These are phyloP conservation scores for Cyprinodon tularosa DNA, from an alignment of 2,113 vertebrate genomes.

Conservation along the genomic window DNA sequence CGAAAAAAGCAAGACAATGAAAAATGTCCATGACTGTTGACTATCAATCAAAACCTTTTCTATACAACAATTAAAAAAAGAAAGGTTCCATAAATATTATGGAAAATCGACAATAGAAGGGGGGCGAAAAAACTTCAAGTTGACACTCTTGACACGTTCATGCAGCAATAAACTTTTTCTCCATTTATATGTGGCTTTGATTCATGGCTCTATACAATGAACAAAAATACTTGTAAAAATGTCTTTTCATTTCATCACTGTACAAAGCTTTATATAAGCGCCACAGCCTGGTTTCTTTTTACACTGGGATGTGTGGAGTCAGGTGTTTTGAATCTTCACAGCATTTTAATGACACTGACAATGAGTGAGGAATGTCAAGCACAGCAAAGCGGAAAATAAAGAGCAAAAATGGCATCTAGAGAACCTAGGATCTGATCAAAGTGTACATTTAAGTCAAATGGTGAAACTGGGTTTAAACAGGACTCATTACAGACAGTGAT, in stretches of 20 bases:
- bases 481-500: not conserved
- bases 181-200: constrained; percentile 77
- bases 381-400: constrained; percentile 72
- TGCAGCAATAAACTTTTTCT: constrained; percentile 78
- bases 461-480: not conserved
- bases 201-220: constrained; percentile 76
- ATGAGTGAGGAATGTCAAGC: constrained; percentile 78
- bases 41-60: constrained; percentile 63
- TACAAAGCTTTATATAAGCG: constrained; percentile 65
- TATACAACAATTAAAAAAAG: constrained; percentile 64
- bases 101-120: constrained; percentile 74
- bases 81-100: constrained; percentile 85
- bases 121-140: constrained; percentile 51
- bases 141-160: constrained; percentile 79
- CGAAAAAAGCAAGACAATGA: constrained; percentile 36
- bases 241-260: constrained; percentile 69
- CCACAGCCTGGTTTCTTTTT: constrained; percentile 51
- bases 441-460: not conserved
- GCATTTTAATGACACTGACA: constrained; percentile 66
- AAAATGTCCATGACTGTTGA: constrained; percentile 64
- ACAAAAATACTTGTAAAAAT: constrained; percentile 77
- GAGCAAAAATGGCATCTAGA: not conserved
- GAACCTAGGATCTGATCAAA: not conserved
- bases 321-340: constrained; percentile 70
- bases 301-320: constrained; percentile 57